Percentiles rank a stretch among this genome's conserved stretches.
Conservation (phyloP, 2,113 vertebrate genomes). For the Chloropsis hardwickii region DNA sequence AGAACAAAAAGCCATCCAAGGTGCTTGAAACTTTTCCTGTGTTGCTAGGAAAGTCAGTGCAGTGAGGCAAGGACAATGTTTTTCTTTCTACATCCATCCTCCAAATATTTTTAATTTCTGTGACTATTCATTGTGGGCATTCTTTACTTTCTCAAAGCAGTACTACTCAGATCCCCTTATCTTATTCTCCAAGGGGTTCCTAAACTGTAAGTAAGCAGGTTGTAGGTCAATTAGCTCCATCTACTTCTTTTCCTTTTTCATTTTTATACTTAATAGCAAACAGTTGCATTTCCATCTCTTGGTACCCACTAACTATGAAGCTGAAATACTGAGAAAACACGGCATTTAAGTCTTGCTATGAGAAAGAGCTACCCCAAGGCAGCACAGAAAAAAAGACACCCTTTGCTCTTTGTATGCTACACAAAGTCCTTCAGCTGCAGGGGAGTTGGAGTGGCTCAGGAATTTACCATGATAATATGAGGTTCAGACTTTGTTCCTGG, state of each 20-base stretch:
- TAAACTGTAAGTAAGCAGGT: not conserved
- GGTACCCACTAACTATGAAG: not conserved
- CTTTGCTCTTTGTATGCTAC: not conserved
- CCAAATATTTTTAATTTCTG: not conserved
- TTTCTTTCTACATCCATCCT: not conserved
- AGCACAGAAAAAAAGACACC: not conserved
- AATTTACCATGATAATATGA: not conserved
- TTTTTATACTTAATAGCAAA: not conserved
- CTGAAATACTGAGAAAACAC: not conserved
- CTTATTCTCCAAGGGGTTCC: not conserved
- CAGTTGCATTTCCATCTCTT: not conserved
- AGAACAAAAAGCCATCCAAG: not conserved
- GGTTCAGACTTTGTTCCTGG: not conserved
- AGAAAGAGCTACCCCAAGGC: not conserved
- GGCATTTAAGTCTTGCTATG: not conserved
- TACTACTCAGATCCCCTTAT: not conserved
- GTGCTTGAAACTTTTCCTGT: not conserved
- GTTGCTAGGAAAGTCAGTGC: not conserved
- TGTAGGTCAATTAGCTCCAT: not conserved
- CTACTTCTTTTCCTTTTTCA: not conserved
- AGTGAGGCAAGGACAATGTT: not conserved
- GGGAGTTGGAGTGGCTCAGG: not conserved
- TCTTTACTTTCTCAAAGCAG: not conserved
- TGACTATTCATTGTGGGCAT: not conserved
- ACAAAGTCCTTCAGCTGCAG: not conserved